Percentiles rank a stretch among this genome's conserved stretches.
These are phyloP conservation scores for Pammene fasciana DNA, from an alignment of 2,888 invertebrate genomes.

Conservation along the genomic window DNA sequence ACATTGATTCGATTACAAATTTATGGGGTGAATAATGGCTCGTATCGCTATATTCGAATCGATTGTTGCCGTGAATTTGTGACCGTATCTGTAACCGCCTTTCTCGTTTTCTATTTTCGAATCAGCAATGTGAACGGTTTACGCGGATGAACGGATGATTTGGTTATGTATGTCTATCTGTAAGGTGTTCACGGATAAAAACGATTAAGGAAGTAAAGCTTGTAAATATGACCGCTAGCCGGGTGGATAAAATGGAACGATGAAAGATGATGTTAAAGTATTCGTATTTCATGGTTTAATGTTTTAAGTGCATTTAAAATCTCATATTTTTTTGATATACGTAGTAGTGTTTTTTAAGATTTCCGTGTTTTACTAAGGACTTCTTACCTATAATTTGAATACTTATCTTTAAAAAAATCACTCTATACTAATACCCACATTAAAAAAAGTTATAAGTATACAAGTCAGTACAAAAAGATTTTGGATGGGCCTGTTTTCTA, in stretches of 20 bases:
- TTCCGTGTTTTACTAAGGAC: too few relatives aligned
- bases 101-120: slow-evolving; percentile 46
- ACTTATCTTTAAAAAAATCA: too few relatives aligned
- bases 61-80: slow-evolving; percentile 64
- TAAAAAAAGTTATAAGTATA: too few relatives aligned
- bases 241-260: background rate
- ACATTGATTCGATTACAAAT: slow-evolving; percentile 79
- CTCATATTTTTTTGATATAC: too few relatives aligned
- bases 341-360: too few relatives aligned
- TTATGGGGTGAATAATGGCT: slow-evolving; percentile 79
- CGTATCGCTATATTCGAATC: slow-evolving; percentile 66
- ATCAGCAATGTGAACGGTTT: slow-evolving; percentile 33
- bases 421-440: too few relatives aligned
- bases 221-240: slow-evolving; percentile 2
- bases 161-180: slow-evolving; percentile 24
- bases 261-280: too few relatives aligned
- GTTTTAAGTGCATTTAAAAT: too few relatives aligned
- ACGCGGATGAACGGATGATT: slow-evolving; percentile 25
- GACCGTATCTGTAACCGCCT: slow-evolving; percentile 66
- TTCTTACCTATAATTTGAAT: too few relatives aligned
- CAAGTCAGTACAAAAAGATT: too few relatives aligned
- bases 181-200: slow-evolving; percentile 23
- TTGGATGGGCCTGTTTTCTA: background rate
- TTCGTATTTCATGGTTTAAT: too few relatives aligned
- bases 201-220: slow-evolving; percentile 9